A percentile compares a stretch with the other conserved stretches of the same genome.
Conservation (phyloP, 2,888 invertebrate genomes). For the Epinotia nisella region DNA sequence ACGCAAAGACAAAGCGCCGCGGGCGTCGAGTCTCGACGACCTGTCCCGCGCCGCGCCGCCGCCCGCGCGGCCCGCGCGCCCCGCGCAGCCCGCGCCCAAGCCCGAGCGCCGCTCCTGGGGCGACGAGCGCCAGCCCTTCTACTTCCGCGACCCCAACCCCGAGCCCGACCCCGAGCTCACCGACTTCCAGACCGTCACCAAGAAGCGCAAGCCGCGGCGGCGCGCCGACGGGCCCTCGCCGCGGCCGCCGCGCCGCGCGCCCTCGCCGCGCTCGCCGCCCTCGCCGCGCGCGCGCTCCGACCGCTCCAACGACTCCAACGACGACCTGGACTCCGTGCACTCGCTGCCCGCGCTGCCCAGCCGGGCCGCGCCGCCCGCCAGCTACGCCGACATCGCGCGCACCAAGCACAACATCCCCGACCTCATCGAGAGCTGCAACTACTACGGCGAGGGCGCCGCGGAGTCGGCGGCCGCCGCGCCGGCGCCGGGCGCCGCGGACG, state of each 20-base stretch:
- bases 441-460: constrained; percentile 70
- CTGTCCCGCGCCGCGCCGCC: constrained; percentile 88
- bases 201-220: constrained; percentile 92
- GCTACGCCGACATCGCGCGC: constrained; percentile 93
- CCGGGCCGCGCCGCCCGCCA: constrained; percentile 77
- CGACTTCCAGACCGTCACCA: constrained; percentile 93
- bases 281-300: constrained; percentile 89
- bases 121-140: constrained; percentile 58
- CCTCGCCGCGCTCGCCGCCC: constrained; percentile 58
- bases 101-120: constrained; percentile 46
- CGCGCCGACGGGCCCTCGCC: constrained; percentile 76
- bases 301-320: constrained; percentile 91
- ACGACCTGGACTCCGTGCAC: constrained; percentile 93
- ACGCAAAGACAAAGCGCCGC: constrained; percentile 79
- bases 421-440: constrained; percentile 82
- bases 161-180: constrained; percentile 79
- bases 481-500: constrained; percentile 51
- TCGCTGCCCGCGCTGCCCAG: constrained; percentile 88
- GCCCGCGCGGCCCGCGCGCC: constrained; percentile 83
- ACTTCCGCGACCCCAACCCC: constrained; percentile 56
- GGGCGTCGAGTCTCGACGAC: constrained; percentile 92
- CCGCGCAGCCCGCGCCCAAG: constrained; percentile 68
- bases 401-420: constrained; percentile 80
- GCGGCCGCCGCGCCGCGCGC: constrained; percentile 61
- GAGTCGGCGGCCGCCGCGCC: constrained; percentile 47